Evolutionary conservation across 2,113 vertebrate genomes (phyloP), one percentile per base, ranked within the genome.

Genomic region (Eolophus roseicapilla): DNA sequence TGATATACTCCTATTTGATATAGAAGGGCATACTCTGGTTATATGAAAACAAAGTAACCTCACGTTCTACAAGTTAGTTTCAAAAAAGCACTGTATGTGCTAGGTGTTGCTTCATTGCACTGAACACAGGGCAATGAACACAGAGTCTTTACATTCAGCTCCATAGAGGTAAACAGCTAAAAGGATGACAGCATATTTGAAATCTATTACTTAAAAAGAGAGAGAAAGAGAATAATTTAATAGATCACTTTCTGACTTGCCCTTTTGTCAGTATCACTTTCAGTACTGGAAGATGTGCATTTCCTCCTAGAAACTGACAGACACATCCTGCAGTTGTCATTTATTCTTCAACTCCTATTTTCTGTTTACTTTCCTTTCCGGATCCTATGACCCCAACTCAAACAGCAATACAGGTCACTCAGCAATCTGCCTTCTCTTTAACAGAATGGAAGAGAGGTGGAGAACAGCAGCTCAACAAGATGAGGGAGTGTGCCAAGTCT

Each of bases 341-440:
- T 88, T 93, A 67, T 68, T 90, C 80, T 85, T 91, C 94, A 87
- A 90, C 90, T 96, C 37, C 67, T 47, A 17, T 97, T 96, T 96
- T 95, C 95, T 94, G 68, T 93, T 81, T 91, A 68, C 86, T 74
- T 94, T 91, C 81, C 94, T 80, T 64, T 82, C 78, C 18, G 7
- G 82, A 92, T 94, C 88, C 93, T 92, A 41, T 82, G 62, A 88
- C 75, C 73, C 23, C 93, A 91, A 94, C 94, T 93, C 86, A 90
- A 88, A 87, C 4, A 75, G 86, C 84, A 91, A 69, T 6, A 62
- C 31, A 80, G 70, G 86, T 95, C 76, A 86, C 92, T 92, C 79
- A 21, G 65, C 78, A 91, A 71, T 57, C 82, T 74, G 46, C 43
- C 46, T 88, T 94, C 86, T 82, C 21, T 64, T 77, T 44, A 91